A percentile compares a stretch with the other conserved stretches of the same genome.
phyloP scores from a whole-genome alignment of 2,797 vertebrate species.

The Ctenosaura bakeri region DNA sequence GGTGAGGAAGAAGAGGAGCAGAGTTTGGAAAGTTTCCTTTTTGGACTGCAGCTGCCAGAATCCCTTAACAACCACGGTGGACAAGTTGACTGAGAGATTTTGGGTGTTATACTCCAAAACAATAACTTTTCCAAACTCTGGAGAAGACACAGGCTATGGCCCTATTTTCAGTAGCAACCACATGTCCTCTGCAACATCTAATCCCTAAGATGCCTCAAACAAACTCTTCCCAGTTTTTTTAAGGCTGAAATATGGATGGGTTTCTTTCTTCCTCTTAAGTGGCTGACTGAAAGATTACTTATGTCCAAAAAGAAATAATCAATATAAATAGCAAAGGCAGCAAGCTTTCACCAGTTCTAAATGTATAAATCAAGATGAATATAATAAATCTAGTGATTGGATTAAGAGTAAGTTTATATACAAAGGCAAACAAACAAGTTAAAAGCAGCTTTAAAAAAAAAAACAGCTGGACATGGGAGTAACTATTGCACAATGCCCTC shows the following conservation, averaged over 20 bases:
- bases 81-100: too few relatives aligned
- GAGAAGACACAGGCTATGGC: background rate
- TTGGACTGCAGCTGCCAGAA: too few relatives aligned
- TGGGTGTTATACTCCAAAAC: too few relatives aligned
- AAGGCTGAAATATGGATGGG: slow-evolving; percentile 68
- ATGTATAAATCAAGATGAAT: slow-evolving; percentile 80
- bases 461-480: slow-evolving; percentile 81
- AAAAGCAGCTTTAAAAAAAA: slow-evolving; percentile 81
- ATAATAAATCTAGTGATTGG: slow-evolving; percentile 81
- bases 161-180: background rate
- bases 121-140: too few relatives aligned
- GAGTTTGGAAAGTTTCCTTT: background rate
- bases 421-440: slow-evolving; percentile 83
- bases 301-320: slow-evolving; percentile 71
- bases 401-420: slow-evolving; percentile 81
- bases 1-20: background rate
- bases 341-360: slow-evolving; percentile 79
- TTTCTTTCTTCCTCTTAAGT: slow-evolving; percentile 57
- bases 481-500: slow-evolving; percentile 89
- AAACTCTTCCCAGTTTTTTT: slow-evolving; percentile 59
- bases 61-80: too few relatives aligned
- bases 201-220: slow-evolving; percentile 57
- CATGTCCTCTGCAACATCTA: slow-evolving; percentile 3
- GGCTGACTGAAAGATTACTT: slow-evolving; percentile 72
- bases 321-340: slow-evolving; percentile 80